These are phyloP conservation scores for Pachliopta kotzebuea DNA, from an alignment of 2,888 invertebrate genomes.

Conservation along the genomic window DNA sequence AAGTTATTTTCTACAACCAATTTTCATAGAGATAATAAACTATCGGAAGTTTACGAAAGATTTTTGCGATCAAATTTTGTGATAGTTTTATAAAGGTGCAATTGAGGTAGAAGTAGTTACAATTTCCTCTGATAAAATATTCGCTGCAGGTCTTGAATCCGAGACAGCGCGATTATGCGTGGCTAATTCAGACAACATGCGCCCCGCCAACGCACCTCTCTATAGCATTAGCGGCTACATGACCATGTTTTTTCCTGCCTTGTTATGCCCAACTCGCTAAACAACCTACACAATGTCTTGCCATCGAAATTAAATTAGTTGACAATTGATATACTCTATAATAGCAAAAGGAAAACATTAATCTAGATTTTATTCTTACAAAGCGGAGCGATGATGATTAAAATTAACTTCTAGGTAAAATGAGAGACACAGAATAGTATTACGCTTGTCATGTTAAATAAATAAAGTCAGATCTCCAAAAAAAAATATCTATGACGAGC, in stretches of 20 bases:
- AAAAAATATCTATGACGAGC: too few species aligned
- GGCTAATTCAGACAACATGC: conserved; percentile 55
- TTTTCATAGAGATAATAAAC: too few species aligned
- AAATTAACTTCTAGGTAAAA: too few species aligned
- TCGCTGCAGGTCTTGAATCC: conserved; percentile 1
- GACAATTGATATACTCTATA: not conserved
- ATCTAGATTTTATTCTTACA: too few species aligned
- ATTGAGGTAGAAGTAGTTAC: not conserved
- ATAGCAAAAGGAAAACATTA: too few species aligned
- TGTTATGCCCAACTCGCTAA: not conserved
- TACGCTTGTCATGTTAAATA: too few species aligned
- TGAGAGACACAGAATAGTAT: too few species aligned
- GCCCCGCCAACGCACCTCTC: conserved; percentile 45
- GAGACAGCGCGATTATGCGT: conserved; percentile 47
- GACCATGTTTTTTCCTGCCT: conserved; percentile 36
- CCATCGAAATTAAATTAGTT: not conserved
- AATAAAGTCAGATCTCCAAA: too few species aligned
- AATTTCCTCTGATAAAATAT: conserved; percentile 8
- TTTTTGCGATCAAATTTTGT: too few species aligned
- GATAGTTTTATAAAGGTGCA: not conserved
- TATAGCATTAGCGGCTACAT: conserved; percentile 43
- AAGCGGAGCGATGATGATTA: too few species aligned
- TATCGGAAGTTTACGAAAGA: too few species aligned
- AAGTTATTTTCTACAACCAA: too few species aligned
- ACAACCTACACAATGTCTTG: not conserved